Evolutionary conservation across 1,140 invertebrate genomes (phyloP).

Genomic region (Drosophila fuyamai): DNA sequence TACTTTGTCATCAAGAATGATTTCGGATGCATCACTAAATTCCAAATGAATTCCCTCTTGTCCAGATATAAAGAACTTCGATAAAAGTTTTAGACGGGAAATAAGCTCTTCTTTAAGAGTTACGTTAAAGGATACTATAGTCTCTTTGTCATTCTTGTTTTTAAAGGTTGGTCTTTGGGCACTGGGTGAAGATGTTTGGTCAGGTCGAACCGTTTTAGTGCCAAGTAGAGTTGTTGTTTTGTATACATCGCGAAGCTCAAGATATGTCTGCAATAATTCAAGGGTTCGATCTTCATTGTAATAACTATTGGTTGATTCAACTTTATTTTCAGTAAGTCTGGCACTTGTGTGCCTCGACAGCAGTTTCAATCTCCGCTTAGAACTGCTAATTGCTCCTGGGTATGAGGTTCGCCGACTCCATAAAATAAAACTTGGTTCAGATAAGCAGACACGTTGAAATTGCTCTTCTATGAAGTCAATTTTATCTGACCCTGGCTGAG

Average conservation of each 20-base stretch:
- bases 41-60: slow-evolving; percentile 24
- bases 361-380: slow-evolving; percentile 86
- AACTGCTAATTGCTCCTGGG: slow-evolving; percentile 87
- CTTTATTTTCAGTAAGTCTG: slow-evolving; percentile 85
- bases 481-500: slow-evolving; percentile 89
- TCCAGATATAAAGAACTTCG: slow-evolving; percentile 12
- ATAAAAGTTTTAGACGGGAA: slow-evolving; percentile 32
- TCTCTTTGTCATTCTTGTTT: slow-evolving; percentile 1
- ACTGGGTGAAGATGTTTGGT: slow-evolving; percentile 73
- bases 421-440: slow-evolving; percentile 91
- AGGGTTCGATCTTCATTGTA: slow-evolving; percentile 59
- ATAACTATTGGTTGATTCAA: slow-evolving; percentile 81
- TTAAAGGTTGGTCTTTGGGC: slow-evolving; percentile 49
- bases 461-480: slow-evolving; percentile 92
- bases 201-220: slow-evolving; percentile 69
- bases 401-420: slow-evolving; percentile 92
- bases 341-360: slow-evolving; percentile 46
- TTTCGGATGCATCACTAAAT: slow-evolving; percentile 25
- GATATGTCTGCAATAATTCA: slow-evolving; percentile 65
- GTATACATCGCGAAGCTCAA: slow-evolving; percentile 62
- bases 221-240: slow-evolving; percentile 70
- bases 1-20: slow-evolving; percentile 65
- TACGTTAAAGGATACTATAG: background rate
- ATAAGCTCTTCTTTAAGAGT: slow-evolving; percentile 29
- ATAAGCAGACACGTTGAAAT: slow-evolving; percentile 92